phyloP scores from a whole-genome alignment of 2,797 vertebrate genomes.

The Balearica regulorum region DNA sequence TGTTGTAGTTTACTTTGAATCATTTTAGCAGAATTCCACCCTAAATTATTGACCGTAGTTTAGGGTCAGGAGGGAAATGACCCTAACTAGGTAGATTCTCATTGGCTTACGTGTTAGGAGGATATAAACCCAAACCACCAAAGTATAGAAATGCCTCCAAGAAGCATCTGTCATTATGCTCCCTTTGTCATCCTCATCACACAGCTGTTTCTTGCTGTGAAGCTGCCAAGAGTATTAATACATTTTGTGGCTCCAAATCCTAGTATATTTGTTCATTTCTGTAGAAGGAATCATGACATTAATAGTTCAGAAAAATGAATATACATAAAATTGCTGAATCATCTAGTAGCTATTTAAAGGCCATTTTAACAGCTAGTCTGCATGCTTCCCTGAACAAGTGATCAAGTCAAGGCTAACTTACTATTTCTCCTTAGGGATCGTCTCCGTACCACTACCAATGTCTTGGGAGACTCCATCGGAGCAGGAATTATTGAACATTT shows the following conservation, averaged over 20 bases:
- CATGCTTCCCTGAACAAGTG: not conserved
- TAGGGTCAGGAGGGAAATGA: not conserved
- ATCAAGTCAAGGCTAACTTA: not conserved
- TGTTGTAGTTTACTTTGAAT: not conserved
- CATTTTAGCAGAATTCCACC: not conserved
- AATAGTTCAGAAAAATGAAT: not conserved
- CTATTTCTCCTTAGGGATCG: constrained; percentile 81
- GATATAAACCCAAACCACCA: not conserved
- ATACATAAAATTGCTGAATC: not conserved
- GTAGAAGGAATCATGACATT: not conserved
- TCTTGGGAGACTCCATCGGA: constrained; percentile 93
- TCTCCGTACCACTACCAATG: constrained; percentile 94
- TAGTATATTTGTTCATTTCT: not conserved
- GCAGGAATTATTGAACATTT: constrained; percentile 95
- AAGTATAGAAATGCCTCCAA: not conserved
- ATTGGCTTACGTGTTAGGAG: not conserved
- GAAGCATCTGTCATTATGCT: not conserved
- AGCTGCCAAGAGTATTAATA: not conserved
- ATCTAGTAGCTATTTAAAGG: not conserved
- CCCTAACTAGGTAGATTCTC: not conserved
- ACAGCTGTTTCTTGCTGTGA: not conserved
- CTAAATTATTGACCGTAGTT: not conserved
- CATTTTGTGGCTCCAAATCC: not conserved
- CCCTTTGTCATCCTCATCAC: not conserved
- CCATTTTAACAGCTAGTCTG: not conserved